Conservation (phyloP, 1,140 invertebrate species). For the Lordiphosa stackelbergi region DNA sequence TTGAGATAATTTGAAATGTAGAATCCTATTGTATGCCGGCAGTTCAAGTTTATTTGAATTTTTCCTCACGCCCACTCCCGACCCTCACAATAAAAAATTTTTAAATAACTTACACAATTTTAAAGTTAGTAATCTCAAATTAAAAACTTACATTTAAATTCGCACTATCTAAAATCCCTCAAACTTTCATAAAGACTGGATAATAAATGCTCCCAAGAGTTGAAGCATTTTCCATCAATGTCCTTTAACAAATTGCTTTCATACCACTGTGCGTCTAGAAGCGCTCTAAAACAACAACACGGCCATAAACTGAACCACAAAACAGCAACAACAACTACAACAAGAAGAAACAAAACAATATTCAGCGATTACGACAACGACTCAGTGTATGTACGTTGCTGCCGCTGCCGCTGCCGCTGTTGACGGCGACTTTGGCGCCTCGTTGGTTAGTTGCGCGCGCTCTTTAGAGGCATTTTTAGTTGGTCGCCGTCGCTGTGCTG, state of each 20-base stretch:
- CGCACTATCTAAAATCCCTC: no score
- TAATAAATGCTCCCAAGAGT: no score
- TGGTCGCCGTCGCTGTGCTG: conserved; percentile 32
- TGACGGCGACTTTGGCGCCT: conserved; percentile 29
- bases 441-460: conserved; percentile 29
- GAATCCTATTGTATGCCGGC: no score
- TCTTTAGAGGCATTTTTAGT: conserved; percentile 49
- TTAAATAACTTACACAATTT: no score
- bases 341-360: conserved; percentile 29
- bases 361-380: conserved; percentile 53
- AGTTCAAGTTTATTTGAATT: no score
- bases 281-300: conserved; percentile 29
- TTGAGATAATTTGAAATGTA: no score
- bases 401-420: conserved; percentile 2
- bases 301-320: conserved; percentile 23
- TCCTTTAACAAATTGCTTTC: background rate
- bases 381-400: background rate
- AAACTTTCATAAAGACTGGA: no score
- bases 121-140: no score
- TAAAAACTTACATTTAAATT: no score
- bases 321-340: conserved; percentile 26
- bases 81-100: no score
- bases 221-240: no score
- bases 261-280: conserved; percentile 59
- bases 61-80: no score